Evolutionary conservation across 2,888 invertebrate species (phyloP), one percentile per base, ranked within the genome.

Genomic region (Andrena chrysosceles): DNA sequence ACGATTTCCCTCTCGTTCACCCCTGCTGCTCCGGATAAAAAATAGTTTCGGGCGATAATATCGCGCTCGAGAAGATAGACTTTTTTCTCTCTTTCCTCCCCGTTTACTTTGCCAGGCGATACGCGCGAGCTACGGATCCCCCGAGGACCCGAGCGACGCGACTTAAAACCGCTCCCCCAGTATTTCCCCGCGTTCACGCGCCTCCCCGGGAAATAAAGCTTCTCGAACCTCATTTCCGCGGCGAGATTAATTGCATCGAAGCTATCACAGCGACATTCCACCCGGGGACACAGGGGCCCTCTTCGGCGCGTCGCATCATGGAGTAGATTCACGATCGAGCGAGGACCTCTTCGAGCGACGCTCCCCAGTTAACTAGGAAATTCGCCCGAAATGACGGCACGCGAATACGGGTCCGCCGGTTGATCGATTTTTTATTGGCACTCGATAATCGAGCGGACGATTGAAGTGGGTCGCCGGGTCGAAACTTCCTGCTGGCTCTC

Each of bases 21-120:
- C 79, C 73, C 85, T 82, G 72, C 75, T 63, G 69, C 42, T 83
- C 64, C 64, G 81, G 79, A 87, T 88, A 87, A 89, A 91, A 90
- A 89, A 87, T 86, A 89, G 84, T 80, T 85, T 64, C 73, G 59
- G 72, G 78, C 79, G 90, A 91, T 91, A 90, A 90, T 91, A 91
- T 90, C 85, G 83, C 78, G 74, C 73, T 63, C 81, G 76, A 73
- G 71, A 81, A 83, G 85, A 84, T 83, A 70, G 81, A 85, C 84
- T 77, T 70, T 69, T 75, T 74, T 48, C 59, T 52, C 2, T 8
- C 8, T 8, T 26, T 16, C 35, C 13, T 13, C 4, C 3, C 48
- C 33, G 42, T 52, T 63, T 66, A 26, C 35, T 60, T 64, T 33
- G 13, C 42, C 48, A n/a, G n/a, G 16, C 56, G 60, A 70, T 54